These are phyloP conservation scores for Pomatorhinus ruficollis DNA, from an alignment of 2,113 vertebrate species.

Conservation along the genomic window DNA sequence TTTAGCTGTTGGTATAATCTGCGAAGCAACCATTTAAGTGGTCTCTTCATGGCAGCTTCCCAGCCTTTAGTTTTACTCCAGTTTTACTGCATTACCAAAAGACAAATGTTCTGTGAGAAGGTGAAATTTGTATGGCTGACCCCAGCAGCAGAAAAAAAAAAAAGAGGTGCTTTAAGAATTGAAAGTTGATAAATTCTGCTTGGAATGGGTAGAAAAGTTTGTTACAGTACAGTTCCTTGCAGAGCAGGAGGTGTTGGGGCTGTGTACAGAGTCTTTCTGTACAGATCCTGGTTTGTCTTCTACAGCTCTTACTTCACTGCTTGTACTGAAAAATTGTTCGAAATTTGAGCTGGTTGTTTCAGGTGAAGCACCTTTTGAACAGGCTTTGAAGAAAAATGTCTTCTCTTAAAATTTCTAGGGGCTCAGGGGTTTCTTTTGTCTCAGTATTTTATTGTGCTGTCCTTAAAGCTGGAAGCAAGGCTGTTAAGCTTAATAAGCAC, in stretches of 20 bases:
- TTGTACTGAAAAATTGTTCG: background rate
- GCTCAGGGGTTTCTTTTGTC: background rate
- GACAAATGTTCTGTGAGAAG: background rate
- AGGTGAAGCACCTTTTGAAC: background rate
- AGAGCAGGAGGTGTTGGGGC: background rate
- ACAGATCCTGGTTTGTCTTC: background rate
- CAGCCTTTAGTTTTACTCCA: background rate
- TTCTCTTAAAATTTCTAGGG: background rate
- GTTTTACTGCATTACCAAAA: fast-evolving
- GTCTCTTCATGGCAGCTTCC: background rate
- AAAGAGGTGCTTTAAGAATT: background rate
- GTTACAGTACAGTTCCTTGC: background rate
- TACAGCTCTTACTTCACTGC: background rate
- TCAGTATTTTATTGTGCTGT: background rate
- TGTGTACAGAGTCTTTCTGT: background rate
- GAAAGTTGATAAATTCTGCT: background rate
- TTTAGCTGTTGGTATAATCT: fast-evolving
- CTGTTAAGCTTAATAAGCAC: background rate
- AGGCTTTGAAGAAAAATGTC: background rate
- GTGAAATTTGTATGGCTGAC: background rate
- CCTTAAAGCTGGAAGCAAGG: background rate
- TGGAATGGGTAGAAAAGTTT: background rate
- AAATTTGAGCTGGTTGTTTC: background rate
- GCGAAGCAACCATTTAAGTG: background rate
- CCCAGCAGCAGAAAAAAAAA: too few species aligned